phyloP scores from a whole-genome alignment of 2,113 vertebrate genomes.

The Notothenia coriiceps region DNA sequence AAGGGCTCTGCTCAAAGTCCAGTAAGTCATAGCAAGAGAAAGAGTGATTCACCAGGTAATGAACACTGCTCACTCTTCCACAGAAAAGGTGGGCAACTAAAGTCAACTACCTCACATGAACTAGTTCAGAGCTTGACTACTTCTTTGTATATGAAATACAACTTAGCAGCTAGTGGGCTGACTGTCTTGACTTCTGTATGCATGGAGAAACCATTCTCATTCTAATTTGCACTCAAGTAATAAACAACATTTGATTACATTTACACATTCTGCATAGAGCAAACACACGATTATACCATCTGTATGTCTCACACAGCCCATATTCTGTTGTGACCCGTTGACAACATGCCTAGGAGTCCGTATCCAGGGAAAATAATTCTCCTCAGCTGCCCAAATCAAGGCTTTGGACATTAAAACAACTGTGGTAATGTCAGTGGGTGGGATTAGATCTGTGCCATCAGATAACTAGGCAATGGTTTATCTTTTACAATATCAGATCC shows the following conservation, averaged over 20 bases:
- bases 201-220: not conserved
- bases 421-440: slow-evolving; percentile 30
- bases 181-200: slow-evolving; percentile 15
- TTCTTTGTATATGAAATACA: slow-evolving; percentile 35
- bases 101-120: slow-evolving; percentile 47
- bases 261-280: slow-evolving; percentile 6
- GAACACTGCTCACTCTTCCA: slow-evolving; percentile 33
- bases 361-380: slow-evolving; percentile 34
- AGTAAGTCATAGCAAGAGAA: slow-evolving; percentile 21
- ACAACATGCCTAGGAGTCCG: slow-evolving; percentile 14
- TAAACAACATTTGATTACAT: slow-evolving; percentile 8
- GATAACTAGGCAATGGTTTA: slow-evolving; percentile 31
- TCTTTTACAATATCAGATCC: slow-evolving; percentile 31
- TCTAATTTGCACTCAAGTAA: slow-evolving; percentile 23
- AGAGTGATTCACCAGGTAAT: slow-evolving; percentile 54
- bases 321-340: slow-evolving; percentile 4
- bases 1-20: slow-evolving; percentile 58
- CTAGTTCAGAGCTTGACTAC: slow-evolving; percentile 34
- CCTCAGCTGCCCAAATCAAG: slow-evolving; percentile 12
- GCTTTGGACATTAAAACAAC: slow-evolving; percentile 27
- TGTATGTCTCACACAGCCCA: not conserved
- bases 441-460: slow-evolving; percentile 46
- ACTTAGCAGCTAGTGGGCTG: slow-evolving; percentile 35
- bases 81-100: slow-evolving; percentile 54
- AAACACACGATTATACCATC: not conserved